Conservation (phyloP, 2,888 invertebrate species). For the Hydropsyche betteni region DNA sequence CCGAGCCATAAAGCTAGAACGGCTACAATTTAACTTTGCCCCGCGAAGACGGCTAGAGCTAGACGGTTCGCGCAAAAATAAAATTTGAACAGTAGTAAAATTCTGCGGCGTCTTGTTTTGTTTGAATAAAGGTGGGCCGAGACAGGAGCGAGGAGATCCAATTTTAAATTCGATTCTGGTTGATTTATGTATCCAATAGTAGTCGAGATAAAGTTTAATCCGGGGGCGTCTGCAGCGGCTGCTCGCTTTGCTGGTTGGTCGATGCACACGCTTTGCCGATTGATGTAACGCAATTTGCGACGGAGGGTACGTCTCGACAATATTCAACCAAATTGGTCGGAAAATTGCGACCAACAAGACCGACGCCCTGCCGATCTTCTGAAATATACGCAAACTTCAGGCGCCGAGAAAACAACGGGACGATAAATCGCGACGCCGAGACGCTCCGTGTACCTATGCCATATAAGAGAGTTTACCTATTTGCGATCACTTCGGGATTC, state of each 20-base stretch:
- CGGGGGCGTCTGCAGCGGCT: constrained; percentile 26
- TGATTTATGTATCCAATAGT: constrained; percentile 42
- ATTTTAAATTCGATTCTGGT: constrained; percentile 31
- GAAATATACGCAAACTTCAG: constrained; percentile 13
- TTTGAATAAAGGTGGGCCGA: constrained; percentile 1
- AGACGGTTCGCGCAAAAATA: constrained; percentile 9
- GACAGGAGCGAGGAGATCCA: constrained; percentile 27
- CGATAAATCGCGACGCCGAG: constrained; percentile 42
- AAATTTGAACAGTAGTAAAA: constrained; percentile 20
- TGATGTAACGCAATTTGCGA: constrained; percentile 51
- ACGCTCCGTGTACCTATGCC: neutral
- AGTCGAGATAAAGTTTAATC: constrained; percentile 40
- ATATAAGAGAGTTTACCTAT: too few species aligned
- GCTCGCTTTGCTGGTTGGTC: neutral
- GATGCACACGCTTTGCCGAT: constrained; percentile 34
- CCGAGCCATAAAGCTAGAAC: neutral
- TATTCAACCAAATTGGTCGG: constrained; percentile 32
- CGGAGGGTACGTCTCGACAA: constrained; percentile 15
- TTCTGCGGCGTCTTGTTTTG: constrained; percentile 4
- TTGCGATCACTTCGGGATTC: too few species aligned
- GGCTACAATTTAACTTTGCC: neutral
- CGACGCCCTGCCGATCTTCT: neutral
- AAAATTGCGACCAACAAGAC: constrained; percentile 30
- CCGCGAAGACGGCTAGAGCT: neutral
- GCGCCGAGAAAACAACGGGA: neutral